Base-by-base conservation (phyloP, 2,888 invertebrate genomes). In the Apoda limacodes region DNA sequence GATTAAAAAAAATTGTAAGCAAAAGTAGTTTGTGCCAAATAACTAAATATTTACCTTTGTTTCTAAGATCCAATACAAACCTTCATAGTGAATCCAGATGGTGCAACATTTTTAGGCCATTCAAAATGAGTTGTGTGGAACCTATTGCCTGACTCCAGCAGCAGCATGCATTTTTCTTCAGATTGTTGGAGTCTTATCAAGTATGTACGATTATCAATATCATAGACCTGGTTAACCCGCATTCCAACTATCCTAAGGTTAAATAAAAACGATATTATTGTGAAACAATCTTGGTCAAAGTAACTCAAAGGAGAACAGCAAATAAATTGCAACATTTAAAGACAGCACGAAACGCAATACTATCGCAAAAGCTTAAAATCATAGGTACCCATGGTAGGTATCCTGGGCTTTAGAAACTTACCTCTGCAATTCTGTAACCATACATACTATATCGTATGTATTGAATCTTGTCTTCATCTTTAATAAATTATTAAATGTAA, bases 51-150 rank as follows among this genome's bases (percentile, higher is more conserved):
- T n/a, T n/a, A n/a, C n/a, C n/a, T n/a, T n/a, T n/a, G n/a, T n/a
- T n/a, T n/a, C n/a, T n/a, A n/a, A n/a, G n/a, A n/a, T n/a, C n/a
- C n/a, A n/a, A 13, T 7, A 10, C 32, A 31, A 61, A 92, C 92
- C 83, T 99, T 99, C 98, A 99, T 99, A 40, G 95, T 92, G 61
- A 98, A 98, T 1, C 96, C 95, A 0, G 95, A 96, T 1, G 95
- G 98, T 4, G 92, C 92, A 22, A 89, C 85, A 83, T 95, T 96
- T 75, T 99, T 99, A 0, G 98, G 98, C 98, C 99, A 99, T 60
- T 98, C 98, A 74, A 95, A 99, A 21, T 86, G 90, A 7, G 99
- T 99, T 4, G 89, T 89, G 60, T 99, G 99, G 37, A 99, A 89
- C 35, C 98, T 83, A 46, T 88, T 91, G 0, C 97, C 99, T 0